Evolutionary conservation across 2,113 vertebrate species (phyloP), one percentile per base, ranked within the genome.

Genomic region (Pica pica): DNA sequence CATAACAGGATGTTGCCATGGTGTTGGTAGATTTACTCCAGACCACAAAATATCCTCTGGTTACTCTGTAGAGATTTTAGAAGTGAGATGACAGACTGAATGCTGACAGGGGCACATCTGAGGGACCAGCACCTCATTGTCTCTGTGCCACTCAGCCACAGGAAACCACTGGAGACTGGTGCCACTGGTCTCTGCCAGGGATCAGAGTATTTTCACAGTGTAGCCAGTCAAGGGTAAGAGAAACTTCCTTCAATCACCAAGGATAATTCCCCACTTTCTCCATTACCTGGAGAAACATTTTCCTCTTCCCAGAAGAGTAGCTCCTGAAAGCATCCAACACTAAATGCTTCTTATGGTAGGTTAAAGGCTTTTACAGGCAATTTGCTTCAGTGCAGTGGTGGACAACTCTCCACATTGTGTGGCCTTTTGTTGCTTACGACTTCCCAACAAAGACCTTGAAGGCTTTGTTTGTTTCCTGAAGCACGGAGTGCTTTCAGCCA

Each of bases 361-460:
- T 92, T 96, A 92, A 93, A 95, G 94, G 94, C 94, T 95, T 95
- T 97, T 96, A 95, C 79, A 89, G 90, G 93, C 91, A 84, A 93
- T 96, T 96, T 94, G 68, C 89, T 79, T 88, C 95, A 82, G 60
- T 57, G 87, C 78, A 42, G 4, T 67, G 64, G 79, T 93, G 83
- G 90, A 90, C 92, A 90, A 89, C 84, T 80, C 83, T 95, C 84
- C 65, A 69, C 24, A 10, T 68, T 86, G 81, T 92, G 79, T 93
- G 79, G 85, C 85, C 47, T 88, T 88, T 75, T 90, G 85, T 77
- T 96, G 93, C 86, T 96, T 96, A 94, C 55, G 47, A 90, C 93
- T 97, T 96, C 94, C 93, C 95, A 95, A 97, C 93, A 97, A 95
- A 96, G 93, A 91, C 83, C 73, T 96, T 49, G 78, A 79, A 70